Percentiles rank a stretch among this genome's conserved stretches.
Evolutionary conservation across 2,113 vertebrate species (phyloP).

Genomic region (Paedocypris sp.): DNA sequence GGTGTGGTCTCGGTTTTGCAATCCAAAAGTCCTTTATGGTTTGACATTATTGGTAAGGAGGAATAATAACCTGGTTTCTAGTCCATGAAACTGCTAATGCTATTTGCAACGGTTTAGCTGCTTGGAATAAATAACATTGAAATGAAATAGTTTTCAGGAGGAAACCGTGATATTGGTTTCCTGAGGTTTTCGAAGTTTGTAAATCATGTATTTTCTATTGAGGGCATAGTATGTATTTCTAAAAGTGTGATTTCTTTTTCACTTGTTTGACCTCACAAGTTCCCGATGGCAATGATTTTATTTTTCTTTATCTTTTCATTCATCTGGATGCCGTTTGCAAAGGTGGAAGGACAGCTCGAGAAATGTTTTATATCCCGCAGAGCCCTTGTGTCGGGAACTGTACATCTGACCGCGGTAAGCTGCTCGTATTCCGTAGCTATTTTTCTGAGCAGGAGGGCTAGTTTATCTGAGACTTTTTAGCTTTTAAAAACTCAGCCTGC

Average conservation of each 20-base stretch:
- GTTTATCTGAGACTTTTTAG: constrained; percentile 7
- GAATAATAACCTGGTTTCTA: neutral
- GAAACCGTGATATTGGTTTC: too few species aligned
- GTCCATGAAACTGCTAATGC: neutral
- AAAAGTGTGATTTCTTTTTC: too few species aligned
- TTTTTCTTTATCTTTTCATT: constrained; percentile 33
- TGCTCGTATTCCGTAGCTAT: constrained; percentile 14
- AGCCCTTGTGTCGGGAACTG: constrained; percentile 93
- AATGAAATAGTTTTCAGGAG: too few species aligned
- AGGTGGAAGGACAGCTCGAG: constrained; percentile 88
- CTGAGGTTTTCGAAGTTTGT: too few species aligned
- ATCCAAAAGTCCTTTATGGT: constrained; percentile 82
- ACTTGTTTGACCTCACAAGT: too few species aligned
- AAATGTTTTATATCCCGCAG: constrained; percentile 96
- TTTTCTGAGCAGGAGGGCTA: neutral
- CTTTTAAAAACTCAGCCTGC: constrained; percentile 22
- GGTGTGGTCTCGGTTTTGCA: constrained; percentile 83
- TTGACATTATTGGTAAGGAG: constrained; percentile 81
- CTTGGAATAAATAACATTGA: neutral
- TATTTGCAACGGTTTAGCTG: neutral
- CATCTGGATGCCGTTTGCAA: constrained; percentile 60
- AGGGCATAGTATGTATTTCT: too few species aligned
- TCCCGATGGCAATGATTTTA: neutral
- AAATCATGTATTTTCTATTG: too few species aligned
- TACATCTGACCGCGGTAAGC: constrained; percentile 61